Conservation (phyloP, 1,140 invertebrate genomes). For the Aphidius gifuensis region DNA sequence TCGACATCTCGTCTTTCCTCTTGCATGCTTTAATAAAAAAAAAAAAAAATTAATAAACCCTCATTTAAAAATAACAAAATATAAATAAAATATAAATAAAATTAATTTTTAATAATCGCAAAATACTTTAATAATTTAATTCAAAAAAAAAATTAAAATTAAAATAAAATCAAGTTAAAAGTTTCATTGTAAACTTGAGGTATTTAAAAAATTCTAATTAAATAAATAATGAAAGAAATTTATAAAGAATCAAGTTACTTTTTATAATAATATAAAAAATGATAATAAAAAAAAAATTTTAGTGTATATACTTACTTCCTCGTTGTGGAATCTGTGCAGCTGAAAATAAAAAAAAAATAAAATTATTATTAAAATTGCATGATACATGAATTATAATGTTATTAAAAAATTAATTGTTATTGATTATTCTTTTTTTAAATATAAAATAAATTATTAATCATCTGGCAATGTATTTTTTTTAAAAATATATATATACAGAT, state of each 20-base stretch:
- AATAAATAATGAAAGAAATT: neutral
- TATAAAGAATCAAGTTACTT: neutral
- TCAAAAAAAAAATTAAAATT: neutral
- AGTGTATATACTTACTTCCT: slow-evolving; percentile 68
- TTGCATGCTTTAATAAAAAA: slow-evolving; percentile 77
- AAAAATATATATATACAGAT: slow-evolving; percentile 36
- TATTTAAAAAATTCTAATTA: slow-evolving; percentile 6
- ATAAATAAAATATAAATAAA: slow-evolving; percentile 9
- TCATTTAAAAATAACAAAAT: neutral
- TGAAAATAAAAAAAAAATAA: slow-evolving; percentile 65
- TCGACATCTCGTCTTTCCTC: slow-evolving; percentile 92
- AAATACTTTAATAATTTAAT: slow-evolving; percentile 12
- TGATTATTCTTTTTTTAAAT: neutral
- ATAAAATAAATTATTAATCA: slow-evolving; percentile 13
- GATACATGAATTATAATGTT: slow-evolving; percentile 1
- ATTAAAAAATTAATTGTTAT: neutral
- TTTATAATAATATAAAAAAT: neutral
- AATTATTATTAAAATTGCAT: slow-evolving; percentile 34
- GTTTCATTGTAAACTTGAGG: neutral
- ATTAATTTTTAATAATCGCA: slow-evolving; percentile 23
- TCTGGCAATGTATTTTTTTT: slow-evolving; percentile 23
- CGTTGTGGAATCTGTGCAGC: slow-evolving; percentile 86
- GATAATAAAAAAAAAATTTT: neutral
- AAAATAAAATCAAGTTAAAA: neutral
- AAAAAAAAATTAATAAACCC: neutral